Base-by-base conservation (phyloP, 92 coral and sea anemone genomes). In the Desmophyllum pertusum region DNA sequence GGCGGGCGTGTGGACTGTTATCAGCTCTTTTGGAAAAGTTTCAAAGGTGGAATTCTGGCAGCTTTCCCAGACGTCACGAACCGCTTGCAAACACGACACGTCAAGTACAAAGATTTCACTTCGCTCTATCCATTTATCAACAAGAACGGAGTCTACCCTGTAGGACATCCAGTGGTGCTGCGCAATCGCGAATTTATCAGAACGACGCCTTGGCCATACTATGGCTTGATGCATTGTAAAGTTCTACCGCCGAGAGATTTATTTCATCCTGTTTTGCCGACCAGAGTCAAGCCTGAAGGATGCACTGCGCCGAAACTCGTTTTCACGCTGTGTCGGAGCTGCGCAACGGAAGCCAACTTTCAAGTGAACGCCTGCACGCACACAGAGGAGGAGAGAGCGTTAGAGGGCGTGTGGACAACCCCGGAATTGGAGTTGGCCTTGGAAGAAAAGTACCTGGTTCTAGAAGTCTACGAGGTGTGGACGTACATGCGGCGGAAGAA, bases 381-480 rank as follows among this genome's bases (percentile, higher is more conserved):
- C 70, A 11, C 4, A 9, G 36, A 55, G 0, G 50, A 77, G 36
- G 67, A 77, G 29, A 51, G 70, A 13, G 48, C 70, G 41, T 10
- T 77, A 0, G 48, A 25, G 39, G 81, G 81, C 0, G 46, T 14
- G 4, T 77, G 66, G n/a, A n/a, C n/a, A n/a, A n/a, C n/a, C n/a
- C n/a, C n/a, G n/a, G n/a, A n/a, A n/a, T n/a, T n/a, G n/a, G n/a
- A n/a, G n/a, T n/a, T n/a, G n/a, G 81, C 81, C 30, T 3, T 77
- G 0, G 70, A 55, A 29, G 19, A 77, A 10, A 45, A 45, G 10
- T 77, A 77, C 29, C 0, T 2, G 21, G 14, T 77, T 0, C 1
- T 77, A 13, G 6, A 19, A 5, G n/a, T 53, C 0, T 77, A 10
- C 19, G 81, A 77, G 17, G 81, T 77, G 7, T 77, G 70, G 81